Percentiles rank a stretch among this genome's conserved stretches.
Conservation (phyloP, 2,797 vertebrate species). For the Cuniculus paca region DNA sequence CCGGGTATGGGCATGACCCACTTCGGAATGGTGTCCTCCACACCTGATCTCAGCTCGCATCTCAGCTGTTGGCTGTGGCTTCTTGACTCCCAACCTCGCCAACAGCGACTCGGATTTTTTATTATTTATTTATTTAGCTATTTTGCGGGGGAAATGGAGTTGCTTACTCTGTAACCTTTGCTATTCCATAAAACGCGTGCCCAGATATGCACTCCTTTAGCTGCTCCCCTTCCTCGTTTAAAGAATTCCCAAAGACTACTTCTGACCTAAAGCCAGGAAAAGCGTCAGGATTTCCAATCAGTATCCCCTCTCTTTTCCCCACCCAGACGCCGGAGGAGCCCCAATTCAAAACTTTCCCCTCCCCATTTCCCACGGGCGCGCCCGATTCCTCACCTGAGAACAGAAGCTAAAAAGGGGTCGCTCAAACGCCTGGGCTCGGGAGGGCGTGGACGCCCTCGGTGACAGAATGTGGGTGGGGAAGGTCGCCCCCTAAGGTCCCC, state of each 20-base stretch:
- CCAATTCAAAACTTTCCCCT: conserved; percentile 58
- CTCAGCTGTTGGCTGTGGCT: background rate
- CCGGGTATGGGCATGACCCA: background rate
- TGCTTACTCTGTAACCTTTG: background rate
- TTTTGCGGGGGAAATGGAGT: background rate
- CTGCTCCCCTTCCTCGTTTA: background rate
- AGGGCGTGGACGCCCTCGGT: conserved; percentile 73
- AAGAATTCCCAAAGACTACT: background rate
- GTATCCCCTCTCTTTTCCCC: background rate
- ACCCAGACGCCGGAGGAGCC: background rate
- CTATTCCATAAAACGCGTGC: background rate
- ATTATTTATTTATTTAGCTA: background rate
- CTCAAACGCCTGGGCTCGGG: background rate
- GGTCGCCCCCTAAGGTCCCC: conserved; percentile 30
- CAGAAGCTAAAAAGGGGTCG: background rate
- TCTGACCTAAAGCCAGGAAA: background rate
- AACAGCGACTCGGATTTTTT: background rate
- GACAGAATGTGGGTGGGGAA: background rate
- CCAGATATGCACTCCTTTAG: background rate
- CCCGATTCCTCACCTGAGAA: background rate
- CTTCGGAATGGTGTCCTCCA: background rate
- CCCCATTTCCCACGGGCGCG: background rate
- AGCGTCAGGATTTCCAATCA: background rate
- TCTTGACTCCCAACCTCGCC: background rate
- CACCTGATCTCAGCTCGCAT: background rate